Evolutionary conservation across 2,888 invertebrate species (phyloP).

Genomic region (Nephrotoma appendiculata): DNA sequence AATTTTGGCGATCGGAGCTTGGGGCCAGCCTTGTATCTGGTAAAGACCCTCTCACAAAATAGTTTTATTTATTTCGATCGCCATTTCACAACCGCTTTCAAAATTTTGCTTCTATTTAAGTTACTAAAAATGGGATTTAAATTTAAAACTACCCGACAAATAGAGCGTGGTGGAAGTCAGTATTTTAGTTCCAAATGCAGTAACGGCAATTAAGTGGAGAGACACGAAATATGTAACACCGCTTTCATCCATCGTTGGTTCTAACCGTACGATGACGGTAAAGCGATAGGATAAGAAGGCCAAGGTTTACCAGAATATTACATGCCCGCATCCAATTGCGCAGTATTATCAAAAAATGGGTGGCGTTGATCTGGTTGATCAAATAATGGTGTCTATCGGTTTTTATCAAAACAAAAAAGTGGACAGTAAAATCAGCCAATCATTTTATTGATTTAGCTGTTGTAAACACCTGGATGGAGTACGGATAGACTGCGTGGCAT

Average conservation of each 20-base stretch:
- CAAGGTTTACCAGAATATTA: not conserved
- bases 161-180: not conserved
- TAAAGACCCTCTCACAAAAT: not conserved
- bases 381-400: too few relatives aligned
- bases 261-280: too few relatives aligned
- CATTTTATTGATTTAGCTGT: too few relatives aligned
- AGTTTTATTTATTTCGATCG: not conserved
- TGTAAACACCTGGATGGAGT: too few relatives aligned
- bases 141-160: too few relatives aligned
- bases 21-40: not conserved
- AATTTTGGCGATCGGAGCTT: slow-evolving; percentile 2
- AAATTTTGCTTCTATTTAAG: too few relatives aligned
- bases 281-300: not conserved
- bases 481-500: too few relatives aligned
- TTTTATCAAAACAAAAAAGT: too few relatives aligned
- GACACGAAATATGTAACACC: not conserved
- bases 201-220: not conserved
- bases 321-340: not conserved
- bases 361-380: too few relatives aligned
- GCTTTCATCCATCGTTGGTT: too few relatives aligned
- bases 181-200: not conserved
- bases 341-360: too few relatives aligned
- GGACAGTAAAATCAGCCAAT: too few relatives aligned
- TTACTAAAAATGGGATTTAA: not conserved
- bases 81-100: not conserved